Evolutionary conservation across 2,797 vertebrate genomes (phyloP), one percentile per base, ranked within the genome.

Genomic region (Epinephelus coioides): DNA sequence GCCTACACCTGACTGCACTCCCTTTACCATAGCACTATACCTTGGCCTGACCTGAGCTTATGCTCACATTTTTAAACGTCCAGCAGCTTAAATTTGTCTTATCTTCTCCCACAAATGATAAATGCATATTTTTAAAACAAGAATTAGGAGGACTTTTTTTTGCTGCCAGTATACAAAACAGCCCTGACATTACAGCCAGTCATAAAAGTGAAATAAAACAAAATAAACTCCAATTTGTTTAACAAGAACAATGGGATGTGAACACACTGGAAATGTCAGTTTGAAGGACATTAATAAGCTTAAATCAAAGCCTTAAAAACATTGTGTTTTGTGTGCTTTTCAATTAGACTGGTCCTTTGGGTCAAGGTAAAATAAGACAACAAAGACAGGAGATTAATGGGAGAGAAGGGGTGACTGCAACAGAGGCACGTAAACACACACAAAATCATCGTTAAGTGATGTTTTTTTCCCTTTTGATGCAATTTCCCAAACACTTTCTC

Each of bases 1-100:
- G 81, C 46, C 73, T 66, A 63, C 55, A 83, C 68, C 71, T 82
- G 83, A 81, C 78, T 66, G 64, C 62, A 65, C 81, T 68, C 73
- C 64, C 40, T 76, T 64, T 46, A 74, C 74, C 50, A 44, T 60
- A 66, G 27, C 2, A 14, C 27, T 54, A 17, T 66, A 44, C 56
- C 78, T 27, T 11, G 15, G 40, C 70, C 30, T 76, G 66, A 66
- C 46, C 55, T 27, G 27, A 74, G 65, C 64, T 27, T 55, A 1
- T 2, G 0, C 38, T 69, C 34, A 57, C 67, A 64, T 30, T 75
- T 54, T 53, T 49, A 55, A 56, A 69, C 23, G 5, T 44, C 13
- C 57, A 4, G 3, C 14, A 14, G 17, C 21, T 64, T 67, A 55
- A 19, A 75, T 10, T 2, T 63, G 30, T 56, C 15, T 47, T 21